phyloP scores from a whole-genome alignment of 1,140 invertebrate genomes.

The Zophobas morio region DNA sequence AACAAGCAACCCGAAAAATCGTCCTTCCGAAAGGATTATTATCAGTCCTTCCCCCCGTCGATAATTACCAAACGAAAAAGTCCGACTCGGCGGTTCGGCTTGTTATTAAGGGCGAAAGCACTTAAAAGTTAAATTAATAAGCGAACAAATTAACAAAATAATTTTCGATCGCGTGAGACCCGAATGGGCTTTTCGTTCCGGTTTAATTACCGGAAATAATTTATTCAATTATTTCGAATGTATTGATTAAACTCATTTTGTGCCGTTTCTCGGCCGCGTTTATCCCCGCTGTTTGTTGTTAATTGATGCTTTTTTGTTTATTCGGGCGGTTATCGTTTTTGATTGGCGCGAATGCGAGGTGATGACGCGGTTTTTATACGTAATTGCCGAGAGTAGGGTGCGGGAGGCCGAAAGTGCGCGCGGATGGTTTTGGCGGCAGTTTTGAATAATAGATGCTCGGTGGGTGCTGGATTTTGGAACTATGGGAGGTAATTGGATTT shows the following conservation, averaged over 20 bases:
- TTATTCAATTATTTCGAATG: conserved; percentile 42
- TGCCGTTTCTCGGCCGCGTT: neutral
- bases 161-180: conserved; percentile 39
- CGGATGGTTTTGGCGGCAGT: too few species aligned
- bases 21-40: conserved; percentile 11
- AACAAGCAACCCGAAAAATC: too few species aligned
- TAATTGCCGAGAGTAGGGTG: too few species aligned
- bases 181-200: conserved; percentile 32
- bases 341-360: too few species aligned
- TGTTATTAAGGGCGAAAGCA: conserved; percentile 25
- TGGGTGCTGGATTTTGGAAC: too few species aligned
- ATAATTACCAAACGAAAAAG: conserved; percentile 13
- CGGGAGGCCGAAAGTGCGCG: too few species aligned
- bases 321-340: neutral
- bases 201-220: conserved; percentile 42
- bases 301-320: conserved; percentile 26
- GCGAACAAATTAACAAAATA: conserved; percentile 34
- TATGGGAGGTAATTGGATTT: too few species aligned
- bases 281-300: conserved; percentile 13
- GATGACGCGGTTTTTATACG: too few species aligned
- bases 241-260: conserved; percentile 42
- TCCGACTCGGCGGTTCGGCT: neutral
- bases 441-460: too few species aligned
- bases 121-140: conserved; percentile 39
- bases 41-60: conserved; percentile 3